phyloP scores from a whole-genome alignment of 23 tunicate species.

The Halocynthia roretzi region DNA sequence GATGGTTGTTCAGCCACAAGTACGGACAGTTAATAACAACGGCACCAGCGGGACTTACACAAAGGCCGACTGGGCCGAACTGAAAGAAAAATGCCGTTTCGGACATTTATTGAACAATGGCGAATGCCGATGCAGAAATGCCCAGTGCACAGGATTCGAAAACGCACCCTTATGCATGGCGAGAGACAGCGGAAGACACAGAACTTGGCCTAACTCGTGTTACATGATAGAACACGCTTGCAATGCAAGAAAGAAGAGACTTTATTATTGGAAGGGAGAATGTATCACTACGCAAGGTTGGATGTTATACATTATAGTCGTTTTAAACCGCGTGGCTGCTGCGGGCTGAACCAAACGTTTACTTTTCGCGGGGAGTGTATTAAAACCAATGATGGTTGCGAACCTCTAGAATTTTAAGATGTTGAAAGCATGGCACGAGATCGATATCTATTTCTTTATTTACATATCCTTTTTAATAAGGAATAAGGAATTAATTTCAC shows the following conservation, averaged over 20 bases:
- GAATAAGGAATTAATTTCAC: no score
- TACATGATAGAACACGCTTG: constrained; percentile 3
- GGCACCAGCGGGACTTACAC: no score
- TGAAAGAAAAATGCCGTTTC: constrained; percentile 8
- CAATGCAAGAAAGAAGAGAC: constrained; percentile 10
- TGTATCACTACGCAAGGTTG: background rate
- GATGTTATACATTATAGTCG: background rate
- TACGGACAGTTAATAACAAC: background rate
- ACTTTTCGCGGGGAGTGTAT: background rate
- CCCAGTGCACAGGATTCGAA: background rate
- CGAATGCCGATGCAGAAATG: background rate
- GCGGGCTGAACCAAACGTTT: background rate
- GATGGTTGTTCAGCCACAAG: background rate
- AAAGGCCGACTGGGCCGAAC: background rate
- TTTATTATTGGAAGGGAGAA: background rate
- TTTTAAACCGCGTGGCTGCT: background rate
- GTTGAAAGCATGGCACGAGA: no score
- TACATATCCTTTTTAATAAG: no score
- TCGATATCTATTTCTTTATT: no score
- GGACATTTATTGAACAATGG: background rate
- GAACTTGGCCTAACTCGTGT: background rate
- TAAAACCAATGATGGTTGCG: no score
- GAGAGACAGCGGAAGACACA: background rate
- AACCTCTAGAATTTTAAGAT: no score
- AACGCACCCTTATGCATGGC: constrained; percentile 1